phyloP scores from a whole-genome alignment of 2,113 vertebrate species.

The Phasianus colchicus region DNA sequence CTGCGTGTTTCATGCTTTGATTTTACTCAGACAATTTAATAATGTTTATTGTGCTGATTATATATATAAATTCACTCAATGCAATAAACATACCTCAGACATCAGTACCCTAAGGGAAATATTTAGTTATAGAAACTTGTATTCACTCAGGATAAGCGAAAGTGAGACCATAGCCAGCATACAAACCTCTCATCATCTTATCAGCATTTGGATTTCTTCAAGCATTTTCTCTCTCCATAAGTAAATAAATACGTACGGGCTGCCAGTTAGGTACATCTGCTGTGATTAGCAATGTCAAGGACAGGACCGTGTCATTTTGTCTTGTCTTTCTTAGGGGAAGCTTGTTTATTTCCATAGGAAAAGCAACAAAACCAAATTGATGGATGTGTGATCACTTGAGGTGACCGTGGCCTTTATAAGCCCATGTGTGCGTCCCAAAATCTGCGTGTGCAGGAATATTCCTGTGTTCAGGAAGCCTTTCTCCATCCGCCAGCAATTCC shows the following conservation, averaged over 20 bases:
- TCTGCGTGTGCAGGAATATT: neutral
- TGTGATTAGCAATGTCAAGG: neutral
- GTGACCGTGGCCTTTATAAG: neutral
- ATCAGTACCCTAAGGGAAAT: conserved; percentile 64
- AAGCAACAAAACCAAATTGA: neutral
- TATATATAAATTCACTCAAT: conserved; percentile 73
- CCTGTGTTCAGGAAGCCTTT: neutral
- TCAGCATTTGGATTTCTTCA: conserved; percentile 28
- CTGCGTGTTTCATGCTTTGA: conserved; percentile 70
- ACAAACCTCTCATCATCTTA: conserved; percentile 66
- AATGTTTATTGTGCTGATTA: conserved; percentile 81
- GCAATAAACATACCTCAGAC: conserved; percentile 70
- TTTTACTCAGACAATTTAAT: conserved; percentile 79
- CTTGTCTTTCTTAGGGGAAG: neutral
- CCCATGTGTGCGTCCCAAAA: neutral
- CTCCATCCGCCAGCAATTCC: neutral
- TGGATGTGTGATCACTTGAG: accelerated
- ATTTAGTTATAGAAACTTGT: conserved; percentile 62
- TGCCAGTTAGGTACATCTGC: neutral
- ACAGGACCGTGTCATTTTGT: neutral
- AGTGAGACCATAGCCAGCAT: conserved; percentile 55
- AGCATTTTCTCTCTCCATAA: conserved; percentile 2
- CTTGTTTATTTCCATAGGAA: neutral
- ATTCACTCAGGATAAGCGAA: conserved; percentile 45
- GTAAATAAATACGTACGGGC: conserved; percentile 15